phyloP scores from a whole-genome alignment of 2,797 vertebrate species.

The Propithecus perrieri region DNA sequence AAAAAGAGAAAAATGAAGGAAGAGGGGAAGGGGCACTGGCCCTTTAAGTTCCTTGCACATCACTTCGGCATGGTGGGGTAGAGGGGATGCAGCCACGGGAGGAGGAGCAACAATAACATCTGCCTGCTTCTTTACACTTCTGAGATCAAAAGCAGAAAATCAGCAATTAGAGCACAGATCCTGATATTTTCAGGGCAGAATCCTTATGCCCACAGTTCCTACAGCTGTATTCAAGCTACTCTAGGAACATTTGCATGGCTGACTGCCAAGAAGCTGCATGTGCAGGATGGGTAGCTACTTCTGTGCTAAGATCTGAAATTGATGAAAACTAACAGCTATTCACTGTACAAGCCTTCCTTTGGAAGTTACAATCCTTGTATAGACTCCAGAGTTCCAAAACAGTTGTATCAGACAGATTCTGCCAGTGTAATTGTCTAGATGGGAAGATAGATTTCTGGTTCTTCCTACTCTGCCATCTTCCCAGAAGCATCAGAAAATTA shows the following conservation, averaged over 20 bases:
- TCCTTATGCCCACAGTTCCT: background rate
- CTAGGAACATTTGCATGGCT: background rate
- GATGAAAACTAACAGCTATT: background rate
- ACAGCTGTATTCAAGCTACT: background rate
- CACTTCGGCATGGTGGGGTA: background rate
- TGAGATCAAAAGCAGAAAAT: background rate
- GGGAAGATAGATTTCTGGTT: background rate
- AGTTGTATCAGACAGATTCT: background rate
- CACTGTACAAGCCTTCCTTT: background rate
- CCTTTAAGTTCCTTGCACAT: background rate
- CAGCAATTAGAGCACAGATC: background rate
- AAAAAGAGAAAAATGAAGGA: background rate
- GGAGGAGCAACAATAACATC: background rate
- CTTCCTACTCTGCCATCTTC: background rate
- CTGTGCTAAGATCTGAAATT: background rate
- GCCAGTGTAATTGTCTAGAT: background rate
- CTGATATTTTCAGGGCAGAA: background rate
- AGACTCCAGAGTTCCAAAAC: background rate
- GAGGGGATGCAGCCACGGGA: no score
- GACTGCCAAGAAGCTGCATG: background rate
- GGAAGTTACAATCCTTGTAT: background rate
- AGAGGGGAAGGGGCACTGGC: no score
- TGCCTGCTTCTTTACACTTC: background rate
- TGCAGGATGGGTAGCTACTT: no score
- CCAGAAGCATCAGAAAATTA: background rate